Percentiles rank a stretch among this genome's conserved stretches.
These are phyloP conservation scores for Acrossocheilus fasciatus DNA, from an alignment of 2,797 vertebrate species.

Conservation along the genomic window DNA sequence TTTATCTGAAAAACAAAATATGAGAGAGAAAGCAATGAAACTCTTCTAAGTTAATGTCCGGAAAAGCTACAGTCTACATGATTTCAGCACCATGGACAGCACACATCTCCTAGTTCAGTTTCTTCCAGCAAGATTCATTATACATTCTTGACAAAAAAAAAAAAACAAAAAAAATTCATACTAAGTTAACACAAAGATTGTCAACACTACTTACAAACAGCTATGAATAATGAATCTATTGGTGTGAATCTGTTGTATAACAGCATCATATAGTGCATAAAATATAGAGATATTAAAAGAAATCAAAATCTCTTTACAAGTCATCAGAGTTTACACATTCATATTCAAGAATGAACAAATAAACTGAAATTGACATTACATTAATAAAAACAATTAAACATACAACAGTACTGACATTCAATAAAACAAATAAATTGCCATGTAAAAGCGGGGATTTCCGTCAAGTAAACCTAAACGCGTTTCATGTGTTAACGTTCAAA, in stretches of 20 bases:
- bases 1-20: constrained; percentile 9
- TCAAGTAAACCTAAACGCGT: neutral
- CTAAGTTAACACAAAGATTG: neutral
- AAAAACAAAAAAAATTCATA: neutral
- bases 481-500: neutral
- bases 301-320: neutral
- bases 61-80: neutral
- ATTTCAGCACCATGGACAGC: constrained; percentile 75
- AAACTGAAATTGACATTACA: neutral
- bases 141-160: neutral
- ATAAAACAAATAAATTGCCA: neutral
- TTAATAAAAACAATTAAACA: neutral
- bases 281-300: neutral
- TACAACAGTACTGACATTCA: neutral
- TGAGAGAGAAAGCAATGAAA: constrained; percentile 8
- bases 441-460: neutral
- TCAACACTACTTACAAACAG: neutral
- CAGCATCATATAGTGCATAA: neutral
- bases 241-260: neutral
- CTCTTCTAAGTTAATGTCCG: neutral
- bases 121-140: neutral
- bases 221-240: neutral
- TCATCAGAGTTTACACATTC: neutral
- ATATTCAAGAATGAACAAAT: neutral
- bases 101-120: neutral